These are phyloP conservation scores for Plumapathes pennacea DNA, from an alignment of 92 coral and sea anemone genomes.

Conservation along the genomic window DNA sequence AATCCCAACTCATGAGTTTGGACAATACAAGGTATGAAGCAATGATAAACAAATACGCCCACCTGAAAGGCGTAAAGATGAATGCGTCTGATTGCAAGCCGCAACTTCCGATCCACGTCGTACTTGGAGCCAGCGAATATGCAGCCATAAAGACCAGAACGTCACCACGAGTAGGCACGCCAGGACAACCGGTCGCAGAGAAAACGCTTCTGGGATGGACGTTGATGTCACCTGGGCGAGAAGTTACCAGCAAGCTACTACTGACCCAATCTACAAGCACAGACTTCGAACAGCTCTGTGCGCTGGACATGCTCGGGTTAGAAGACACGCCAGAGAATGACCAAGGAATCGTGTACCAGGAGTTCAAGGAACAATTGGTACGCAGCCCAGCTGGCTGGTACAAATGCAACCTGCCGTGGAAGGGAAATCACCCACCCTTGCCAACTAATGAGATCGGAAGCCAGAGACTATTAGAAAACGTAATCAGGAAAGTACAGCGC, in stretches of 20 bases:
- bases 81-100: conserved; percentile 37
- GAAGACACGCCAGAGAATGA: conserved; percentile 1
- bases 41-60: conserved; percentile 22
- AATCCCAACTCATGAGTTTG: conserved; percentile 31
- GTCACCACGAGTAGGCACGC: conserved; percentile 55
- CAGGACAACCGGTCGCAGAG: conserved; percentile 53
- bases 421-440: conserved; percentile 17
- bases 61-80: conserved; percentile 29
- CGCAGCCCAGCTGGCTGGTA: conserved; percentile 39
- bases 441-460: conserved; percentile 36
- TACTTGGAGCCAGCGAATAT: conserved; percentile 52
- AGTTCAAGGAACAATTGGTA: conserved; percentile 16
- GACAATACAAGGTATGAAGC: conserved; percentile 42
- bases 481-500: conserved; percentile 35
- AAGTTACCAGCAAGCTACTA: conserved; percentile 44
- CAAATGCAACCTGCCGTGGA: conserved; percentile 47
- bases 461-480: conserved; percentile 25
- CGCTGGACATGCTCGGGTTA: conserved; percentile 55
- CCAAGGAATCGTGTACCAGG: conserved; percentile 18
- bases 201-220: conserved; percentile 59
- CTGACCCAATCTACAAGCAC: conserved; percentile 19
- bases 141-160: conserved; percentile 56
- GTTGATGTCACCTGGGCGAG: too few relatives aligned
- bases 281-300: conserved; percentile 47
- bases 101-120: conserved; percentile 45